These are phyloP conservation scores for Pedetes capensis DNA, from an alignment of 2,113 vertebrate species.

Conservation along the genomic window DNA sequence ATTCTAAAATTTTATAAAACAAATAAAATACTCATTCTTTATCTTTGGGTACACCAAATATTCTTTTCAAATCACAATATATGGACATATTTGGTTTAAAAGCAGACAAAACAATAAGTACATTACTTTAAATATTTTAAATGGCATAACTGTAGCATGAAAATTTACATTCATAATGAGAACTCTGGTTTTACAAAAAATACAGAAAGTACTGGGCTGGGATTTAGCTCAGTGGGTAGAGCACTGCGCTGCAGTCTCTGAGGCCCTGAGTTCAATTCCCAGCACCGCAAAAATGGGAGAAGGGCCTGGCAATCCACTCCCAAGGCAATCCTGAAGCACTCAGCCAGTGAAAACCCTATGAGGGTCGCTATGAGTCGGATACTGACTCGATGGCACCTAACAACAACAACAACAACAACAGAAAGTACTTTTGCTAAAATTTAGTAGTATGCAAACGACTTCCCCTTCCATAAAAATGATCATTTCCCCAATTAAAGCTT, in stretches of 20 bases:
- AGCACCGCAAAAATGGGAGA: too few relatives aligned
- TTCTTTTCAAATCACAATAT: not conserved
- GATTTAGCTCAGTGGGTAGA: too few relatives aligned
- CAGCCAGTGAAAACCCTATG: too few relatives aligned
- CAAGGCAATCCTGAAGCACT: too few relatives aligned
- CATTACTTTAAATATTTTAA: slow-evolving; percentile 15
- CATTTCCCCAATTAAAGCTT: not conserved
- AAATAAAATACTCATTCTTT: not conserved
- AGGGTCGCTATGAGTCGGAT: too few relatives aligned
- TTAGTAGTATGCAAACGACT: not conserved
- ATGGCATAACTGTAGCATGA: not conserved
- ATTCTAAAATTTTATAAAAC: not conserved
- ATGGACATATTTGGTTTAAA: not conserved
- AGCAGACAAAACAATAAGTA: not conserved
- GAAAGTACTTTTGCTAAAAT: slow-evolving; percentile 33
- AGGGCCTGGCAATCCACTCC: too few relatives aligned
- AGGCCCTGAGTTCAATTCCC: too few relatives aligned
- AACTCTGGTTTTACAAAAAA: slow-evolving; percentile 17
- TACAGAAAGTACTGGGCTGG: not conserved
- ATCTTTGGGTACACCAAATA: not conserved
- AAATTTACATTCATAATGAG: not conserved
- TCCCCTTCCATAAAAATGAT: not conserved
- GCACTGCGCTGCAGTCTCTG: too few relatives aligned
- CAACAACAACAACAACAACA: too few relatives aligned
- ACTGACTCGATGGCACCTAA: too few relatives aligned